These are phyloP conservation scores for Crenuchus spilurus DNA, from an alignment of 2,797 vertebrate species.

Conservation along the genomic window DNA sequence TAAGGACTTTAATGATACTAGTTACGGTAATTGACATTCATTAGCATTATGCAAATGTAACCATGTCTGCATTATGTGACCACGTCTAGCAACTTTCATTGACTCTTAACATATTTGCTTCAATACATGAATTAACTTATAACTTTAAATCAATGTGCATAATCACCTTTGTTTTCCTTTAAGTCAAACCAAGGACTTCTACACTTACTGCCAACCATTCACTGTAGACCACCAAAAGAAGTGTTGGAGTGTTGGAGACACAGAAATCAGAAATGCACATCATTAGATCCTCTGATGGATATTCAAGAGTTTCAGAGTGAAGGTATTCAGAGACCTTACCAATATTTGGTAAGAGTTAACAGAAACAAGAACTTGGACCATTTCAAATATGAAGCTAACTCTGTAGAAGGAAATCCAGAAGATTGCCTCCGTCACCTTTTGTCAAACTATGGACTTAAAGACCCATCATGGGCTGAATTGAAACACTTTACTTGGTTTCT, in stretches of 20 bases:
- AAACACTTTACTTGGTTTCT: conserved; percentile 82
- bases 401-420: conserved; percentile 52
- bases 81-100: not conserved
- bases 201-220: conserved; percentile 74
- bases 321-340: conserved; percentile 79
- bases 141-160: not conserved
- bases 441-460: conserved; percentile 68
- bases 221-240: conserved; percentile 71
- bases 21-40: not conserved
- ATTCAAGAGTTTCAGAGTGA: conserved; percentile 71
- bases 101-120: not conserved
- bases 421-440: conserved; percentile 76
- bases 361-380: conserved; percentile 64
- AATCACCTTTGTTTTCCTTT: conserved; percentile 40
- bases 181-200: conserved; percentile 71
- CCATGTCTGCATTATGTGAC: not conserved
- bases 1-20: no score
- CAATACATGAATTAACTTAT: no score
- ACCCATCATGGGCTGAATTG: conserved; percentile 83
- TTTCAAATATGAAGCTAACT: conserved; percentile 67
- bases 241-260: conserved; percentile 59
- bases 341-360: conserved; percentile 71
- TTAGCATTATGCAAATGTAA: not conserved
- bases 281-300: conserved; percentile 75
- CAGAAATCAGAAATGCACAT: not conserved